Evolutionary conservation across 2,888 invertebrate species (phyloP).

Genomic region (Hydraecia micacea): DNA sequence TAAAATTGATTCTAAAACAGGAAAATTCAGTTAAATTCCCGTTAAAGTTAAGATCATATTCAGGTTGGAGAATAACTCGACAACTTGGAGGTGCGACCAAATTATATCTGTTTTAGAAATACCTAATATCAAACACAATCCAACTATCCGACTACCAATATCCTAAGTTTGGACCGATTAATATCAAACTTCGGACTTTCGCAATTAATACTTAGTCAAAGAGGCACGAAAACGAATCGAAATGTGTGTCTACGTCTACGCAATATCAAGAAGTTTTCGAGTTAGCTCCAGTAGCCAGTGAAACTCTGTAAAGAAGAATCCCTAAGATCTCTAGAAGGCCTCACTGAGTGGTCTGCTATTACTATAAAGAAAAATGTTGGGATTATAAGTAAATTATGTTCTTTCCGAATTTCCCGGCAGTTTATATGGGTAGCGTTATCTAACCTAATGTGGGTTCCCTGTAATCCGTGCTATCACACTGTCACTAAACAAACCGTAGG

Average conservation of each 20-base stretch:
- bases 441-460: constrained; percentile 58
- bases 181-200: constrained; percentile 16
- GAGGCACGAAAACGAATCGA: constrained; percentile 4
- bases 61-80: too few relatives aligned
- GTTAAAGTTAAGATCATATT: neutral
- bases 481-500: constrained; percentile 26
- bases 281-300: constrained; percentile 3
- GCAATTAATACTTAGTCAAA: constrained; percentile 11
- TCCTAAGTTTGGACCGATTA: neutral
- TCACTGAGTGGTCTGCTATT: constrained; percentile 38
- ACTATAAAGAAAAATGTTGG: constrained; percentile 52
- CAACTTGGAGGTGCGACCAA: neutral
- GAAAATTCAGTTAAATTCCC: neutral
- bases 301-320: constrained; percentile 35
- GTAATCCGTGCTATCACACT: constrained; percentile 51
- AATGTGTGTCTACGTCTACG: constrained; percentile 1
- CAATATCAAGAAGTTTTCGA: constrained; percentile 20
- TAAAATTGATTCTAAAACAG: neutral
- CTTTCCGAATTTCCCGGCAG: constrained; percentile 39
- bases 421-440: constrained; percentile 58
- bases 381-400: constrained; percentile 60
- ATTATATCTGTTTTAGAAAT: neutral
- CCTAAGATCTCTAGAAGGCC: constrained; percentile 2
- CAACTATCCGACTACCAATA: neutral
- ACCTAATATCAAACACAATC: neutral